phyloP scores from a whole-genome alignment of 35 echinoderm and acorn worm genomes.

The Heliocidaris tuberculata region DNA sequence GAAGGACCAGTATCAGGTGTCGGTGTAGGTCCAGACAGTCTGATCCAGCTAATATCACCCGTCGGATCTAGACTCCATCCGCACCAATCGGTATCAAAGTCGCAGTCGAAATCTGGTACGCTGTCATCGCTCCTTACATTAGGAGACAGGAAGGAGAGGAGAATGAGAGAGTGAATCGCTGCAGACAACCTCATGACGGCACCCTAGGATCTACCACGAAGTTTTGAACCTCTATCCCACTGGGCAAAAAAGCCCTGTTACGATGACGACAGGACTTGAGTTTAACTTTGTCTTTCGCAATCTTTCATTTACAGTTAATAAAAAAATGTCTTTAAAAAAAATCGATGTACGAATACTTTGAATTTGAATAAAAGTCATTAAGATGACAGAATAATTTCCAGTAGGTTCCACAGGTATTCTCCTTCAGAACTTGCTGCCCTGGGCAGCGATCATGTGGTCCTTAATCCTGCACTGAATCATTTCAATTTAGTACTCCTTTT shows the following conservation, averaged over 20 bases:
- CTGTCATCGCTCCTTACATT: background rate
- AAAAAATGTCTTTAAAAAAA: no score
- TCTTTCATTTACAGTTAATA: no score
- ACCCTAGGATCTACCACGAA: background rate
- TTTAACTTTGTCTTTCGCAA: no score
- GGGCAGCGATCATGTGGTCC: background rate
- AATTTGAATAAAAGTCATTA: background rate
- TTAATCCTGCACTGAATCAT: background rate
- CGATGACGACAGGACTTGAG: no score
- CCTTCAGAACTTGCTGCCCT: background rate
- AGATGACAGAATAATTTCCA: background rate
- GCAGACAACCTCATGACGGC: background rate
- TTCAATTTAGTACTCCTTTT: background rate
- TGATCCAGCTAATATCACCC: background rate
- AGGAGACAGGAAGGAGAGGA: background rate
- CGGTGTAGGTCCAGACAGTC: background rate
- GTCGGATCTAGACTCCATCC: background rate
- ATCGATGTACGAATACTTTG: no score
- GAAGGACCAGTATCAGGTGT: background rate
- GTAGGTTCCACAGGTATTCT: background rate
- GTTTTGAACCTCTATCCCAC: background rate
- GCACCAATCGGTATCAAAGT: background rate
- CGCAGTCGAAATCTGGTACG: background rate
- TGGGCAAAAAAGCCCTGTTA: background rate
- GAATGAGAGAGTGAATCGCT: no score